phyloP scores from a whole-genome alignment of 1,140 invertebrate genomes.

The Nixonia krombeini region DNA sequence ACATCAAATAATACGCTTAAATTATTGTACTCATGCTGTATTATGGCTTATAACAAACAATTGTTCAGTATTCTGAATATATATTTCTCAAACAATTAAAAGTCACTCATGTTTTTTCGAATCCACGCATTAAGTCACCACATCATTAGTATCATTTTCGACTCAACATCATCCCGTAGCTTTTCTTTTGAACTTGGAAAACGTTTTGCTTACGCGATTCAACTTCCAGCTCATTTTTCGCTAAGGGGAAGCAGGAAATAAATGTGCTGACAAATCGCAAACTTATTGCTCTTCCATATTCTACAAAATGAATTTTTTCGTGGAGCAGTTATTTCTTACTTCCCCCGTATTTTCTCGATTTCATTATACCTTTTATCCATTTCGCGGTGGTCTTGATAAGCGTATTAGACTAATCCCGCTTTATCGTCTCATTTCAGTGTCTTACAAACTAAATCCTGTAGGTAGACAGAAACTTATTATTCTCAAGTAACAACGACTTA shows the following conservation, averaged over 20 bases:
- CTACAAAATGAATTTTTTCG: not conserved
- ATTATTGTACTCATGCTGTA: too few relatives aligned
- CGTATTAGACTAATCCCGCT: constrained; percentile 47
- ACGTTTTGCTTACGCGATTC: too few relatives aligned
- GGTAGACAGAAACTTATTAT: constrained; percentile 47
- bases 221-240: not conserved
- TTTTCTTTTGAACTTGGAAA: not conserved
- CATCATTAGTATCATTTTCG: not conserved
- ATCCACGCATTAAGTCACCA: not conserved
- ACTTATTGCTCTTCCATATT: constrained; percentile 8
- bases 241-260: not conserved
- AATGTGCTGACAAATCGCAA: constrained; percentile 5
- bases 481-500: constrained; percentile 38
- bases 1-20: too few relatives aligned
- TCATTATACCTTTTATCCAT: constrained; percentile 46
- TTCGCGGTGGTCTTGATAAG: constrained; percentile 36
- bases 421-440: constrained; percentile 46
- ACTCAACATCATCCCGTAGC: not conserved
- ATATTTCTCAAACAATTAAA: too few relatives aligned
- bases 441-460: constrained; percentile 50
- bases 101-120: not conserved
- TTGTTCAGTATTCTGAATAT: too few relatives aligned
- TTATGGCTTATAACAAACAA: too few relatives aligned
- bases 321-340: not conserved
- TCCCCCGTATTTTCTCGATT: constrained; percentile 18